Percentiles rank a stretch among this genome's conserved stretches.
Conservation (phyloP, 1,140 invertebrate species). For the Monochamus saltuarius region DNA sequence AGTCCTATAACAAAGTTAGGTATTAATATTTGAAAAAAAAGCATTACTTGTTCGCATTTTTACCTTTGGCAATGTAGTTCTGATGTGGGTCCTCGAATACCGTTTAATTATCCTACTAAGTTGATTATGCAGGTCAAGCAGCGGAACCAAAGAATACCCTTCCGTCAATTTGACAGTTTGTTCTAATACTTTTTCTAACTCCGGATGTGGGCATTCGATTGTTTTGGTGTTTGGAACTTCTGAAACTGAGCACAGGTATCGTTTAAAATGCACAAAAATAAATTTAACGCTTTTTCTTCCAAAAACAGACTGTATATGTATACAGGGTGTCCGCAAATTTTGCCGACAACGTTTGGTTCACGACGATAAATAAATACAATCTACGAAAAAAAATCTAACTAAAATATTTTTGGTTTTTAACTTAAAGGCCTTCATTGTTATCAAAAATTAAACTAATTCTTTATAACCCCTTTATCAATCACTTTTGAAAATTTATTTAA, state of each 20-base stretch:
- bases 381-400: too few relatives aligned
- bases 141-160: slow-evolving; percentile 58
- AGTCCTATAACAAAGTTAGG: slow-evolving; percentile 48
- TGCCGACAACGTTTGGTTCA: too few relatives aligned
- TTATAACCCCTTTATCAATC: too few relatives aligned
- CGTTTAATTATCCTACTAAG: slow-evolving; percentile 58
- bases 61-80: slow-evolving; percentile 63
- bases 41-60: slow-evolving; percentile 10
- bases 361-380: too few relatives aligned
- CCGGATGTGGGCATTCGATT: slow-evolving; percentile 60
- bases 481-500: too few relatives aligned
- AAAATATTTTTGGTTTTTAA: slow-evolving; percentile 4
- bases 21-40: not conserved
- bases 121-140: slow-evolving; percentile 65
- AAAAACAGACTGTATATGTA: not conserved
- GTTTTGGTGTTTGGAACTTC: slow-evolving; percentile 42
- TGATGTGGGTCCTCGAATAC: slow-evolving; percentile 56
- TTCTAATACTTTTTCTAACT: slow-evolving; percentile 61
- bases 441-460: not conserved
- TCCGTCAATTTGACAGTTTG: slow-evolving; percentile 58
- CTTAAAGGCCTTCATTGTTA: not conserved
- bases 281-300: slow-evolving; percentile 1
- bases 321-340: not conserved
- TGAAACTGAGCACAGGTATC: slow-evolving; percentile 17
- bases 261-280: slow-evolving; percentile 2